Evolutionary conservation across 2,113 vertebrate species (phyloP).

Genomic region (Coptodon bakossiorum): DNA sequence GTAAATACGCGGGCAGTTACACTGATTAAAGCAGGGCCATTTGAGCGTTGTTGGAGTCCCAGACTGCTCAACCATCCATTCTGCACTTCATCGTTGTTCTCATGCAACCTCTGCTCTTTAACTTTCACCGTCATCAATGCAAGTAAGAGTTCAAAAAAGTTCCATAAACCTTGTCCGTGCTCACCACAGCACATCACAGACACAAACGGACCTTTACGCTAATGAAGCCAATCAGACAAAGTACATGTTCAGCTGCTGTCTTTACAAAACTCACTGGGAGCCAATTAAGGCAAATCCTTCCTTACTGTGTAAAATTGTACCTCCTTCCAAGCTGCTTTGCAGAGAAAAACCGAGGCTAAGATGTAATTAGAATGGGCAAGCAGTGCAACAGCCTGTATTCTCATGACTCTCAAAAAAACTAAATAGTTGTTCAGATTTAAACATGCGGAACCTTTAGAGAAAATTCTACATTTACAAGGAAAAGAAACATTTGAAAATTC

Average conservation of each 20-base stretch:
- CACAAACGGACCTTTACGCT: constrained; percentile 43
- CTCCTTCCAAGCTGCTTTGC: neutral
- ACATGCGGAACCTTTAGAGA: neutral
- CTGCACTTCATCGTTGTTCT: neutral
- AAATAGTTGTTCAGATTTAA: neutral
- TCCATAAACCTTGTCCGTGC: constrained; percentile 24
- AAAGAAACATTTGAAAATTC: neutral
- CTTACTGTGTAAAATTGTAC: neutral
- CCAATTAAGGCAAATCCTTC: constrained; percentile 41
- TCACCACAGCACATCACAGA: constrained; percentile 38
- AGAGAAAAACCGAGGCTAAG: neutral
- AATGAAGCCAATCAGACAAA: constrained; percentile 36
- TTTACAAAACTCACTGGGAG: constrained; percentile 42
- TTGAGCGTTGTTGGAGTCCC: neutral
- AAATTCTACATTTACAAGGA: neutral
- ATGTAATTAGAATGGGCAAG: neutral
- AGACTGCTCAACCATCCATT: neutral
- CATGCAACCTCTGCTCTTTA: neutral
- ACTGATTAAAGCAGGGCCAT: neutral
- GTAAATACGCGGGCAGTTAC: neutral
- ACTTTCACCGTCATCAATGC: neutral
- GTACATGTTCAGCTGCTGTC: constrained; percentile 40
- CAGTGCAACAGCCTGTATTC: neutral
- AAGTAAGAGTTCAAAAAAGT: neutral
- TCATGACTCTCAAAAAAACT: neutral